Conservation (phyloP, 2,888 invertebrate species). For the Osmoderma eremita region DNA sequence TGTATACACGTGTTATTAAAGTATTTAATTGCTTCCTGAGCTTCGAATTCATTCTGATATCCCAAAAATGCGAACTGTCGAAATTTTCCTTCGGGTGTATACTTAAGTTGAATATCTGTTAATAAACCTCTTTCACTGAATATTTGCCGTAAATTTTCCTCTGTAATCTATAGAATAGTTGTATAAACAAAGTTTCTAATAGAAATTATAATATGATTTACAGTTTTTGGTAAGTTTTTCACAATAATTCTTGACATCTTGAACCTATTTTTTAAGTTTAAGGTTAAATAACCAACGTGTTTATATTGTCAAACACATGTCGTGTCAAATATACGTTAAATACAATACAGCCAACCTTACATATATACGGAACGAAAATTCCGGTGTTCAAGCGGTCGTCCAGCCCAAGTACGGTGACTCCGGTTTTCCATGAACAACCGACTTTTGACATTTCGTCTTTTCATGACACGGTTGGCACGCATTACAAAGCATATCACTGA, state of each 20-base stretch:
- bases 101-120: slow-evolving; percentile 94
- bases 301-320: neutral
- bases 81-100: slow-evolving; percentile 90
- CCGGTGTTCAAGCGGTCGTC: too few relatives aligned
- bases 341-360: neutral
- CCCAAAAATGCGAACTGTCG: slow-evolving; percentile 95
- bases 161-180: slow-evolving; percentile 74
- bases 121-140: slow-evolving; percentile 86
- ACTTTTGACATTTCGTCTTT: too few relatives aligned
- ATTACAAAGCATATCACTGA: neutral
- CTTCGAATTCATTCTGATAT: slow-evolving; percentile 83
- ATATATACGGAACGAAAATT: too few relatives aligned
- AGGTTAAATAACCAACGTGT: neutral
- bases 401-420: too few relatives aligned
- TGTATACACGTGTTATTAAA: slow-evolving; percentile 88
- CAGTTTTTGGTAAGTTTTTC: slow-evolving; percentile 89
- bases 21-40: slow-evolving; percentile 77
- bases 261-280: slow-evolving; percentile 14
- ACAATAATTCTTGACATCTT: slow-evolving; percentile 88
- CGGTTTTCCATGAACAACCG: too few relatives aligned
- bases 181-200: slow-evolving; percentile 37
- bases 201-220: slow-evolving; percentile 63
- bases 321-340: neutral
- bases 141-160: slow-evolving; percentile 77
- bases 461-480: neutral